Evolutionary conservation across 2,888 invertebrate species (phyloP), one percentile per base, ranked within the genome.

Genomic region (Sinodicranocentrus sp.): DNA sequence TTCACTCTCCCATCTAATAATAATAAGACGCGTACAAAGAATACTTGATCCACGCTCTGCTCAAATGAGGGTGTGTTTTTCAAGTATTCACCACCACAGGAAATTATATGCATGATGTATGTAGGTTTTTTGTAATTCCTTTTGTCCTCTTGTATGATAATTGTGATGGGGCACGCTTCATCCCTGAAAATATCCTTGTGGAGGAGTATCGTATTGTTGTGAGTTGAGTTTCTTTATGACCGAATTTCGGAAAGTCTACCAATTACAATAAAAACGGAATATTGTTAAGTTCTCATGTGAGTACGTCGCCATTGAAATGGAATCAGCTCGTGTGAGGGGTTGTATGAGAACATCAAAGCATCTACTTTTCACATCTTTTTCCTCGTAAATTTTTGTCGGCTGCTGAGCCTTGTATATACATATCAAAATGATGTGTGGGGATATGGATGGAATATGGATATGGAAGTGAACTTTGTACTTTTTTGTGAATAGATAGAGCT

Each of bases 31-130:
- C 13, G 39, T 15, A 52, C n/a, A 52, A 15, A 8, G 8, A 52
- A 5, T 6, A 33, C 33, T 33, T 3, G 33, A 10, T 6, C 33
- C 5, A 33, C 10, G 33, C 33, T 33, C 33, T 8, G 26, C 15
- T 63, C 2, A 19, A 70, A 44, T 15, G 79, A 48, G 54, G 79
- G 63, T 33, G 10, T 57, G 8, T 57, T 23, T 23, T 75, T 75
- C 44, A 68, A 61, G 82, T 68, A 68, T 75, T 75, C 82, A 57
- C 65, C 71, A 67, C 80, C 82, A 26, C 82, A 82, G 73, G 75
- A 75, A 75, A 82, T 82, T 82, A 68, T 73, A 68, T 71, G 33
- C 54, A 72, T 79, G 52, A 17, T 21, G 71, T 21, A 44, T 23
- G 17, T 26, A 67, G 77, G 23, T 65, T n/a, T 44, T 59, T 68